These are phyloP conservation scores for Tragelaphus oryx DNA, from an alignment of 2,797 vertebrate species.

Conservation along the genomic window DNA sequence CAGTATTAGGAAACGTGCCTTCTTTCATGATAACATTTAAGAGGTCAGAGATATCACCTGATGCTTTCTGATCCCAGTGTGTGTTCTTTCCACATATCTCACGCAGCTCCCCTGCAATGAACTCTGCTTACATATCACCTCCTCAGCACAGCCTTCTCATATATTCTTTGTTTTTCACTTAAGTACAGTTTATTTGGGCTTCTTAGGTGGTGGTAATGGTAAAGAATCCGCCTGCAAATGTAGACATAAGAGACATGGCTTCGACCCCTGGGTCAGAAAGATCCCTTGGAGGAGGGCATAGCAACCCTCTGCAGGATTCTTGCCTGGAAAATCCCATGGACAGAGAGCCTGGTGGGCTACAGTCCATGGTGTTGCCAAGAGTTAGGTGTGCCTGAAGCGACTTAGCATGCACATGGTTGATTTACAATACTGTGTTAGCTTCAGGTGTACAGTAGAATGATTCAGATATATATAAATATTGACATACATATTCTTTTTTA, in stretches of 20 bases:
- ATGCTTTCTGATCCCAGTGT: neutral
- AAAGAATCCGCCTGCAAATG: neutral
- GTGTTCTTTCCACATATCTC: neutral
- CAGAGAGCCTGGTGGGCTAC: neutral
- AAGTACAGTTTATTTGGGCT: neutral
- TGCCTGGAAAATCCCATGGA: neutral
- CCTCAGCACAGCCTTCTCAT: neutral
- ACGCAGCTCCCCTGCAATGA: neutral
- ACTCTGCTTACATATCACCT: neutral
- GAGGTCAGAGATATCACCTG: neutral
- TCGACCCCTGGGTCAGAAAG: neutral
- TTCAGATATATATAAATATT: neutral
- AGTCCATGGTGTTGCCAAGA: fast-evolving
- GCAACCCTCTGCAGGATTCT: neutral
- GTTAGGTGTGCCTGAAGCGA: neutral
- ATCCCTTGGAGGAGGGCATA: neutral
- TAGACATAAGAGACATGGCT: neutral
- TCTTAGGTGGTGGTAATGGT: neutral
- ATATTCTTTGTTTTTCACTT: neutral
- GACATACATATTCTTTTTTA: neutral
- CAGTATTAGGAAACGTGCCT: neutral
- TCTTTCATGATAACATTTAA: neutral
- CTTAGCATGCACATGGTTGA: neutral
- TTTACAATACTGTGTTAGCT: neutral
- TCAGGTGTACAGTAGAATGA: neutral